phyloP scores from a whole-genome alignment of 1,140 invertebrate species.

The Drosophila melanica region DNA sequence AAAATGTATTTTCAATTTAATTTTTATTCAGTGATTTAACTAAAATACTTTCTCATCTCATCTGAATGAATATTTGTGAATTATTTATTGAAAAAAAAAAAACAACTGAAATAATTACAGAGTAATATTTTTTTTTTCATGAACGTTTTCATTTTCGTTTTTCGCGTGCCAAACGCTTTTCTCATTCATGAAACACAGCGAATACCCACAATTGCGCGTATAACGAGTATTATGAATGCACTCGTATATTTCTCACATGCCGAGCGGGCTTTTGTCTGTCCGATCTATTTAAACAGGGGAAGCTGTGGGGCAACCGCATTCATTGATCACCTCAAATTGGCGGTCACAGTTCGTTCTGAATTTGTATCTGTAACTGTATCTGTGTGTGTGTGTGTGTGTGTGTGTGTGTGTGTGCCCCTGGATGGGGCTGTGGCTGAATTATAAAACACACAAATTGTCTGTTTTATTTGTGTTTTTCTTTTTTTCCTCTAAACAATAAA shows the following conservation, averaged over 20 bases:
- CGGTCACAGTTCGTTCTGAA: constrained; percentile 38
- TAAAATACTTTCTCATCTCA: too few relatives aligned
- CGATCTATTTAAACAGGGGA: constrained; percentile 1
- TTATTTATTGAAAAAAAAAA: not conserved
- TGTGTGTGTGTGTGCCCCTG: not conserved
- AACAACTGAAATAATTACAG: constrained; percentile 30
- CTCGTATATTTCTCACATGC: constrained; percentile 3
- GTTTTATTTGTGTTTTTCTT: constrained; percentile 17
- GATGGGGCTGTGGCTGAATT: constrained; percentile 15
- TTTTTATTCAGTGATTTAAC: too few relatives aligned
- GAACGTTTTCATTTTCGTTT: constrained; percentile 48
- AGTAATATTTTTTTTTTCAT: constrained; percentile 42
- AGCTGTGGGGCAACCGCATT: constrained; percentile 20
- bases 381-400: too few relatives aligned
- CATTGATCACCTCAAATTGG: constrained; percentile 67
- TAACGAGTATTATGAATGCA: not conserved
- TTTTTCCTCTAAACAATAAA: not conserved
- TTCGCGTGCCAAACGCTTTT: constrained; percentile 43
- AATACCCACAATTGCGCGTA: constrained; percentile 1
- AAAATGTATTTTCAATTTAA: too few relatives aligned
- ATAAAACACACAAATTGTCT: constrained; percentile 29
- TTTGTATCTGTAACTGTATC: not conserved
- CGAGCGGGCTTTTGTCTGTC: not conserved
- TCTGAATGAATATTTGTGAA: too few relatives aligned
- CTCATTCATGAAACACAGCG: constrained; percentile 44